Evolutionary conservation across 2,888 invertebrate genomes (phyloP), one percentile per base, ranked within the genome.

Genomic region (Anagyrus pseudococci): DNA sequence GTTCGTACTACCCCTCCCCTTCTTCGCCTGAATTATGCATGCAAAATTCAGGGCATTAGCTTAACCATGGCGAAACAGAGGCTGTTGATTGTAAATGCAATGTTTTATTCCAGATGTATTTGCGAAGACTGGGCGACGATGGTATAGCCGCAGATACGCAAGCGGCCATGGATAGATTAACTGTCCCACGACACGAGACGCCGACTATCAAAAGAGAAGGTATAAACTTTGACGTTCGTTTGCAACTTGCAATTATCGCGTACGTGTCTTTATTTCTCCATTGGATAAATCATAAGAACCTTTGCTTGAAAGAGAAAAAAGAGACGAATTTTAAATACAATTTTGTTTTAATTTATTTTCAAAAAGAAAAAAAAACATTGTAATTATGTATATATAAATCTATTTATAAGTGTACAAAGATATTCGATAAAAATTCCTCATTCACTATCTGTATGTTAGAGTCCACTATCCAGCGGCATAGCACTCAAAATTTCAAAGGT

Each of bases 91-190:
- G 13, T 10, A 10, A 10, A 37, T 37, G 37, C 8, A 37, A 37
- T 37, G 13, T 13, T 10, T 15, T 15, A 6, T 60, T 74, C n/a
- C 77, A 90, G 88, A 87, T 88, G 85, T 81, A 89, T 68, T 83
- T 90, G 15, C 85, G 88, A 70, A 85, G 89, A 70, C 80, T 90
- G 19, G 90, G 89, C 0, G 86, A 85, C 50, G 89, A 89, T 64
- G 86, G 84, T 0, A 68, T 75, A 20, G 68, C 72, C 41, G 76
- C 77, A 60, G 75, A 37, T 15, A 37, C 33, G 33, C 43, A 43
- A 8, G 76, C 78, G 49, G 70, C 73, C 19, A 77, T 81, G 75
- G 77, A 81, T 62, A 77, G 77, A 55, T 64, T 82, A 25, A 71
- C 77, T n/a, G 79, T 82, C 33, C 81, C 82, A 20, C 71, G 75